phyloP scores from a whole-genome alignment of 2,797 vertebrate species.

The Manis pentadactyla region DNA sequence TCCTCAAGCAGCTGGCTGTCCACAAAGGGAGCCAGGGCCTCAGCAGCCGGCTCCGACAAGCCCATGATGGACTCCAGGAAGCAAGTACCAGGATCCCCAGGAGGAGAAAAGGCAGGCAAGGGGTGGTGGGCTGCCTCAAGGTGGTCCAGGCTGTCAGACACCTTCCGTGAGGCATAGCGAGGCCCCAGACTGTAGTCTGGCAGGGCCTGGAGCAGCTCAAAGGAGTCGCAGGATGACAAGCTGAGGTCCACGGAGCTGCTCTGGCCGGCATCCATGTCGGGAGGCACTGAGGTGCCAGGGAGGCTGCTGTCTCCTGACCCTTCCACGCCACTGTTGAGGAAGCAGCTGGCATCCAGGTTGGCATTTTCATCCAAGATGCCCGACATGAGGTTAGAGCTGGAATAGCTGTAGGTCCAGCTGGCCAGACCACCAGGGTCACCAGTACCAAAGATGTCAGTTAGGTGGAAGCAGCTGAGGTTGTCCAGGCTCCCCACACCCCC shows the following conservation, averaged over 20 bases:
- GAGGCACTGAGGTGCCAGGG: constrained; percentile 74
- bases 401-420: constrained; percentile 64
- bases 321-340: constrained; percentile 86
- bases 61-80: constrained; percentile 96
- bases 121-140: constrained; percentile 93
- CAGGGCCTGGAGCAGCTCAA: constrained; percentile 96
- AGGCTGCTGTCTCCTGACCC: constrained; percentile 84
- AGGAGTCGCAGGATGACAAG: constrained; percentile 94
- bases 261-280: constrained; percentile 89
- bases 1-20: constrained; percentile 97
- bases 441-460: constrained; percentile 90
- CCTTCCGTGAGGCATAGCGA: constrained; percentile 95
- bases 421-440: constrained; percentile 58
- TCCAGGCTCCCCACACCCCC: constrained; percentile 77
- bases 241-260: constrained; percentile 94
- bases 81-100: constrained; percentile 91
- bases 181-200: constrained; percentile 95
- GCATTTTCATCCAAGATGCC: constrained; percentile 96
- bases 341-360: constrained; percentile 92
- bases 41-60: constrained; percentile 93
- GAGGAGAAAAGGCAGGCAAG: constrained; percentile 88
- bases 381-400: constrained; percentile 84
- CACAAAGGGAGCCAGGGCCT: constrained; percentile 92
- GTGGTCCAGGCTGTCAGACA: constrained; percentile 94
- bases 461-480: constrained; percentile 91